Evolutionary conservation across 2,113 vertebrate species (phyloP).

Genomic region (Myotis davidii): DNA sequence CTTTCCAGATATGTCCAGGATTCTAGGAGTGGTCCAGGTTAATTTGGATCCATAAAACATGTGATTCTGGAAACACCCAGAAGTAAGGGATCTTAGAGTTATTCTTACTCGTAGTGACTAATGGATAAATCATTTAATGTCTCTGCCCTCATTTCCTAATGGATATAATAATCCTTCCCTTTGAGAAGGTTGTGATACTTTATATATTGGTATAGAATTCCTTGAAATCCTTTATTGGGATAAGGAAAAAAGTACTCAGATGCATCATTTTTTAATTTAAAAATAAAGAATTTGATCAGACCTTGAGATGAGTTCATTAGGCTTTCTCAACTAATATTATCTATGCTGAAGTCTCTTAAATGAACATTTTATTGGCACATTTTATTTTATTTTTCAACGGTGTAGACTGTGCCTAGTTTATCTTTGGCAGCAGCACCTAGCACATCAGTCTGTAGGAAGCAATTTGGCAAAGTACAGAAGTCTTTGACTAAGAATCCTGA

Average conservation of each 20-base stretch:
- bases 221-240: slow-evolving; percentile 24
- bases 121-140: slow-evolving; percentile 36
- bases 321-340: slow-evolving; percentile 34
- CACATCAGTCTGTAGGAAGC: slow-evolving; percentile 18
- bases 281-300: slow-evolving; percentile 29
- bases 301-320: slow-evolving; percentile 41
- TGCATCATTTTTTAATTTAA: slow-evolving; percentile 46
- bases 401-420: background rate
- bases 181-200: slow-evolving; percentile 32
- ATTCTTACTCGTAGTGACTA: slow-evolving; percentile 65
- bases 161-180: slow-evolving; percentile 15
- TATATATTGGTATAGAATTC: slow-evolving; percentile 29
- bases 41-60: slow-evolving; percentile 7
- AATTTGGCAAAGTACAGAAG: background rate
- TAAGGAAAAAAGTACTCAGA: slow-evolving; percentile 1
- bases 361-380: slow-evolving; percentile 4
- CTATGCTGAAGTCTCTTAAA: slow-evolving; percentile 7
- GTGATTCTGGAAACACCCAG: slow-evolving; percentile 62
- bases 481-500: background rate
- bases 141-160: slow-evolving; percentile 41
- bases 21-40: slow-evolving; percentile 39
- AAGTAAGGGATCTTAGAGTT: slow-evolving; percentile 39
- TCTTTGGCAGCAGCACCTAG: background rate
- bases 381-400: slow-evolving; percentile 44
- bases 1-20: slow-evolving; percentile 48